phyloP scores from a whole-genome alignment of 2,797 vertebrate genomes.

The Lates japonicus region DNA sequence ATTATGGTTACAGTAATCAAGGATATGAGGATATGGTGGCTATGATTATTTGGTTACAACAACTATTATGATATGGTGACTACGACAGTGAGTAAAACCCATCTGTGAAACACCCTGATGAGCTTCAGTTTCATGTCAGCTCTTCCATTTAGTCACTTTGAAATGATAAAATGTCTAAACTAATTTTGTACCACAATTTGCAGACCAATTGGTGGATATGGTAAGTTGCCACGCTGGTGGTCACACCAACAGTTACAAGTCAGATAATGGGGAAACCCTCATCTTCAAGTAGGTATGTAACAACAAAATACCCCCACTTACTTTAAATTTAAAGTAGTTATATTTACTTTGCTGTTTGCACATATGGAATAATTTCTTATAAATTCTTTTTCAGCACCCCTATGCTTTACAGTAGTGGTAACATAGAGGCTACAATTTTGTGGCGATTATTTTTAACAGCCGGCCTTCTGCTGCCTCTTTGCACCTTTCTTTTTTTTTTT shows the following conservation, averaged over 20 bases:
- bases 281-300: constrained; percentile 92
- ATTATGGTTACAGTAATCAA: constrained; percentile 97
- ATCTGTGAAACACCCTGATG: constrained; percentile 58
- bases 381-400: constrained; percentile 96
- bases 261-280: constrained; percentile 94
- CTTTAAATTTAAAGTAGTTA: constrained; percentile 71
- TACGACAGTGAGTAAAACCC: constrained; percentile 94
- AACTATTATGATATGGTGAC: constrained; percentile 98
- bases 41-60: constrained; percentile 99
- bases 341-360: constrained; percentile 88
- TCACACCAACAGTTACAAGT: constrained; percentile 99
- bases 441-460: constrained; percentile 94
- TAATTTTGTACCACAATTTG: constrained; percentile 40
- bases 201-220: constrained; percentile 98
- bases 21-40: constrained; percentile 96
- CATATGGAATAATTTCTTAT: constrained; percentile 91
- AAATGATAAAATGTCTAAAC: not conserved
- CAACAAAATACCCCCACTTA: constrained; percentile 41
- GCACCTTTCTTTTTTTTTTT: constrained; percentile 87
- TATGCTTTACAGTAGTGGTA: constrained; percentile 97
- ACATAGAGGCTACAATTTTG: constrained; percentile 91
- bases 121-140: not conserved
- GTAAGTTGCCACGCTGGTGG: constrained; percentile 97
- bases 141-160: not conserved
- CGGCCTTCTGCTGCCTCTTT: constrained; percentile 94